phyloP scores from a whole-genome alignment of 2,888 invertebrate species.

The Lepas anatifera region DNA sequence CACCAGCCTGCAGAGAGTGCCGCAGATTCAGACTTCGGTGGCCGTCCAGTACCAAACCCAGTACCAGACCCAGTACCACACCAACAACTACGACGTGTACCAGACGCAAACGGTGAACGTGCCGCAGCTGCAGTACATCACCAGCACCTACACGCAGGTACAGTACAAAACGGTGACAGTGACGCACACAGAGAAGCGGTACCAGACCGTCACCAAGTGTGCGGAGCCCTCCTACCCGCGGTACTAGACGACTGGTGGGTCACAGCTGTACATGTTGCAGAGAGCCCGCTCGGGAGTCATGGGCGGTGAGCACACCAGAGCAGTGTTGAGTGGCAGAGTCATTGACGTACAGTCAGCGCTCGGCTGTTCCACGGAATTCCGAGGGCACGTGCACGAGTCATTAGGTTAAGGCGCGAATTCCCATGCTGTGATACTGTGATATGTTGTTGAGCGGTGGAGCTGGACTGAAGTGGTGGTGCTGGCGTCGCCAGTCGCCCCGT shows the following conservation, averaged over 20 bases:
- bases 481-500: neutral
- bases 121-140: conserved; percentile 6
- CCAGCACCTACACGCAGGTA: neutral
- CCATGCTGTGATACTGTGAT: conserved; percentile 6
- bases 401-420: conserved; percentile 12
- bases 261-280: no score
- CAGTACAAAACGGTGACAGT: neutral
- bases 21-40: conserved; percentile 9
- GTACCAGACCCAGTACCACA: conserved; percentile 8
- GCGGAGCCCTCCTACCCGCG: neutral
- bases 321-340: no score
- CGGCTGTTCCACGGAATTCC: no score
- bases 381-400: neutral
- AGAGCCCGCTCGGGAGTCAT: no score
- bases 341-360: no score
- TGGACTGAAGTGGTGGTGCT: neutral
- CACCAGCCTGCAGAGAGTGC: neutral
- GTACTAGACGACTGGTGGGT: neutral
- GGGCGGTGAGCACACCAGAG: neutral
- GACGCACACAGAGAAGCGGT: neutral
- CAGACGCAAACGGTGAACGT: neutral
- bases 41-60: neutral
- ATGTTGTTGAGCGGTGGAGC: neutral
- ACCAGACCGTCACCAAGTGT: conserved; percentile 12
- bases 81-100: neutral